Evolutionary conservation across 2,113 vertebrate genomes (phyloP), one percentile per base, ranked within the genome.

Genomic region (Melanostigma gelatinosum): DNA sequence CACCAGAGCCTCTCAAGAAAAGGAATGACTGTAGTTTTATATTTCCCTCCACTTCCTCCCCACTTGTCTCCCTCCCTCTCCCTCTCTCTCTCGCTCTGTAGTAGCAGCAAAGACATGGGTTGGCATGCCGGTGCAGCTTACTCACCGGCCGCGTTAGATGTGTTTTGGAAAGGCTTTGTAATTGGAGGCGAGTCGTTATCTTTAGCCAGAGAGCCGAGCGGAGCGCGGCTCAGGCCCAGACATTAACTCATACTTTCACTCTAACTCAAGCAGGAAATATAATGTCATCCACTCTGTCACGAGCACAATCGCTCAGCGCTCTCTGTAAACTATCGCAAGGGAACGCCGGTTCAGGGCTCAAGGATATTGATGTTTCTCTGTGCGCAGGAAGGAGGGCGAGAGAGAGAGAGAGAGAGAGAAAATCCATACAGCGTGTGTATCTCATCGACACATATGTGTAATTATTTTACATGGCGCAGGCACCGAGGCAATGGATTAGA

Each of bases 231-330:
- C 83, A 83, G 90, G 77, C 88, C 71, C 72, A 93, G 93, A 90
- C 90, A 73, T 92, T 88, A 92, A 93, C 90, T 93, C 90, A 91
- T 89, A 93, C 93, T 94, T 93, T 93, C 90, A 89, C 90, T 90
- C 84, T 77, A 89, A 90, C 76, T 90, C 85, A 32, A 83, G 91
- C 91, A 93, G 91, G 90, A 94, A 93, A 91, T 87, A 93, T 93
- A 92, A 91, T 90, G 91, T 91, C 88, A 92, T 88, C 90, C 89
- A 85, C 82, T 90, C 85, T 88, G 92, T 91, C 89, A 87, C 78
- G 87, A 87, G 82, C 69, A 89, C 90, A 90, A 87, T 87, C 76
- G 76, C 87, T 89, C 80, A 73, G 77, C 74, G 40, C 80, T 85
- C 85, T 90, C 63, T 83, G 88, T 88, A 88, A 92, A 91, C 87